Conservation (phyloP, 2,113 vertebrate species). For the Psittacara wagleri region DNA sequence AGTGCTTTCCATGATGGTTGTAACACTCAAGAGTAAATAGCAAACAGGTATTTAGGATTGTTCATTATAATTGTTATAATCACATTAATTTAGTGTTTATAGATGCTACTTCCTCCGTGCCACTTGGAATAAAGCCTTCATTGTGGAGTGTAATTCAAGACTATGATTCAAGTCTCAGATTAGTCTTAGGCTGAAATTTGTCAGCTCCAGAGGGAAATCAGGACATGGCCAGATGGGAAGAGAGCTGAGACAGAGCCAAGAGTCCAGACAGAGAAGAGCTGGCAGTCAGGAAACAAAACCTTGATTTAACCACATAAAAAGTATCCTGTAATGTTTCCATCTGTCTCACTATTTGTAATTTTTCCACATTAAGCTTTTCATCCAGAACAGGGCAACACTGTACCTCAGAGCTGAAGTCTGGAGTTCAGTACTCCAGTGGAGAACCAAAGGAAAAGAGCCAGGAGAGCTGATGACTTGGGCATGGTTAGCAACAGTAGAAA, state of each 20-base stretch:
- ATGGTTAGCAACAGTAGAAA: not conserved
- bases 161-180: not conserved
- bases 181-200: not conserved
- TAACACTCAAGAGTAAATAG: not conserved
- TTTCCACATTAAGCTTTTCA: not conserved
- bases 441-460: not conserved
- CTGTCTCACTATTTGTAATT: not conserved
- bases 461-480: not conserved
- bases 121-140: not conserved
- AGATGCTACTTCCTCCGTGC: not conserved
- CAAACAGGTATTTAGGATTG: not conserved
- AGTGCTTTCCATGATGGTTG: not conserved
- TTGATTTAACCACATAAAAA: slow-evolving; percentile 13
- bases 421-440: not conserved
- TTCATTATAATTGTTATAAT: not conserved
- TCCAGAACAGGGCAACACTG: not conserved
- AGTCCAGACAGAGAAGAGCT: not conserved
- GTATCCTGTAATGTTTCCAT: not conserved
- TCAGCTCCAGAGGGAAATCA: not conserved
- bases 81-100: not conserved
- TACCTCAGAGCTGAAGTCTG: not conserved
- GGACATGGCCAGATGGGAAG: not conserved
- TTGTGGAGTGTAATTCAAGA: not conserved
- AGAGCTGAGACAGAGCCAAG: not conserved
- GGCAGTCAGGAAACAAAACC: not conserved